Evolutionary conservation across 2,888 invertebrate species (phyloP), one percentile per base, ranked within the genome.

Genomic region (Platycheirus albimanus): DNA sequence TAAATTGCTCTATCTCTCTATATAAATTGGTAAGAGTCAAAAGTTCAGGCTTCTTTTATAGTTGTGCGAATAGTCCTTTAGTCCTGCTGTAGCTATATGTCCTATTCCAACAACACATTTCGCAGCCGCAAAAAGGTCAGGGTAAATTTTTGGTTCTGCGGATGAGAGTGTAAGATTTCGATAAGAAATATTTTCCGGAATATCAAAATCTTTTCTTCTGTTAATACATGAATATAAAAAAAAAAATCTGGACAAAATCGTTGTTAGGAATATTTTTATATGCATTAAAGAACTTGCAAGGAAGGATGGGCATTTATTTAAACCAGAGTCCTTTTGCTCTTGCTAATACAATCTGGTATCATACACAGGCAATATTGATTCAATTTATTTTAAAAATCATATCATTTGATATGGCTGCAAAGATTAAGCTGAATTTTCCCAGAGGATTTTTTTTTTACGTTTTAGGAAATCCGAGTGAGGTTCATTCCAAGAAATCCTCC

Each of bases 151-250:
- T 41, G 43, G 58, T 51, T 38, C 66, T 72, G 17, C 10, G 43
- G 78, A 58, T 58, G 58, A 43, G 71, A 52, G 58, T 72, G 56
- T 43, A 66, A 56, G 41, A 71, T 64, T 64, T 64, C 43, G 78
- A 78, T 78, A 78, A 78, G 72, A 51, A 24, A 75, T n/a, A n/a
- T 49, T 74, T 74, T 66, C 33, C 30, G 30, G 19, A 49, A 58
- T 17, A 41, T 33, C 13, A 13, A 47, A 56, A 41, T 33, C 20
- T 52, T 41, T 28, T 28, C 36, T 20, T 54, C 2, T n/a, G 11
- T n/a, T n/a, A n/a, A n/a, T n/a, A n/a, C n/a, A n/a, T n/a, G n/a
- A n/a, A 8, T 54, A 11, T 54, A 7, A 33, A 54, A 11, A 11
- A 36, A 13, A 19, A n/a, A n/a, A n/a, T n/a, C 19, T 54, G 20